Evolutionary conservation across 2,888 invertebrate species (phyloP).

Genomic region (Resseliella maxima): DNA sequence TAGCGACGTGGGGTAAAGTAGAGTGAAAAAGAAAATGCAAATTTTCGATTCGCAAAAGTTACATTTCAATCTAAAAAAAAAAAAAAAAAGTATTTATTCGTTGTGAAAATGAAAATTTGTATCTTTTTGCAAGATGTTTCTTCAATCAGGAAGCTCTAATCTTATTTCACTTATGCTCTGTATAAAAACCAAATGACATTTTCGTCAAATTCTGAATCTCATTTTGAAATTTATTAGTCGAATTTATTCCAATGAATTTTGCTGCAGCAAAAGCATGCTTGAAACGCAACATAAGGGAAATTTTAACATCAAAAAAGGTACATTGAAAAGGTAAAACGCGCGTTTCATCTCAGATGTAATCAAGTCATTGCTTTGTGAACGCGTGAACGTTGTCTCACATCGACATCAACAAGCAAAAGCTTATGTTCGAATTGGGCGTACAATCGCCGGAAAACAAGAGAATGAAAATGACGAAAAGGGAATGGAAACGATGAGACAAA

Average conservation of each 20-base stretch:
- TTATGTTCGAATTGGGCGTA: too few relatives aligned
- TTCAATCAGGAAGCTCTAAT: neutral
- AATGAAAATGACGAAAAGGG: too few relatives aligned
- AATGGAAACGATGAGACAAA: too few relatives aligned
- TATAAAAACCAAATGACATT: constrained; percentile 13
- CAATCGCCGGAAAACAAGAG: too few relatives aligned
- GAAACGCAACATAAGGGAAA: too few relatives aligned
- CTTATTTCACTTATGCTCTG: neutral
- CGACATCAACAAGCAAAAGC: too few relatives aligned
- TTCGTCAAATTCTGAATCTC: neutral
- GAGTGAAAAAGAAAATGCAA: neutral
- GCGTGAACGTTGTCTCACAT: neutral
- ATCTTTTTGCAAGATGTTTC: neutral
- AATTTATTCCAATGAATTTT: too few relatives aligned
- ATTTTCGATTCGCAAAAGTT: neutral
- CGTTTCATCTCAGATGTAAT: neutral
- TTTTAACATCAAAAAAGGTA: too few relatives aligned
- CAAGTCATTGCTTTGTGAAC: neutral
- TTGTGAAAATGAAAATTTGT: neutral
- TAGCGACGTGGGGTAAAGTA: too few relatives aligned
- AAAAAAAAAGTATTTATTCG: neutral
- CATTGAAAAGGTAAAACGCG: too few relatives aligned
- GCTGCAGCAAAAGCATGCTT: too few relatives aligned
- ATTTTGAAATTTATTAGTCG: too few relatives aligned
- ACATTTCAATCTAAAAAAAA: neutral